phyloP scores from a whole-genome alignment of 2,888 invertebrate genomes.

The Rambutsinella grinnellia region DNA sequence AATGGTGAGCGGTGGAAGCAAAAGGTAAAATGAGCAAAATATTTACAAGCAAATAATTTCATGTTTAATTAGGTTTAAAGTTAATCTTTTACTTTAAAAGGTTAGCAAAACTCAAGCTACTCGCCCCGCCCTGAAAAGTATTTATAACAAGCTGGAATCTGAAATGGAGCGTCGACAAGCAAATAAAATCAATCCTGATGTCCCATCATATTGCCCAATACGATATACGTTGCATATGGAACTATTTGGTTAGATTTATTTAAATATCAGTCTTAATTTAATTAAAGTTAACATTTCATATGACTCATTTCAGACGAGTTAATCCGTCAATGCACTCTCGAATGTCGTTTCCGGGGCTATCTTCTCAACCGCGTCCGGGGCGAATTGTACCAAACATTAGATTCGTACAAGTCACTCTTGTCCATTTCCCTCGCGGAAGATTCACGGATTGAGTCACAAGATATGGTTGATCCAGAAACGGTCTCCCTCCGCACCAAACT shows the following conservation, averaged over 20 bases:
- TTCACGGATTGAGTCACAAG: background rate
- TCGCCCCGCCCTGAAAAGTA: conserved; percentile 16
- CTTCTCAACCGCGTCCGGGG: conserved; percentile 45
- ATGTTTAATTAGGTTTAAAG: background rate
- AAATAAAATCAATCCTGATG: conserved; percentile 19
- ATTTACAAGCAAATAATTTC: no score
- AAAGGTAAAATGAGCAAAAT: no score
- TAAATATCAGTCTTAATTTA: no score
- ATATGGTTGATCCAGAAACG: conserved; percentile 40
- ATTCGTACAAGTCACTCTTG: conserved; percentile 38
- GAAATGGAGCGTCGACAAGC: conserved; percentile 34
- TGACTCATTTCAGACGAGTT: conserved; percentile 35
- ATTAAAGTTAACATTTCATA: no score
- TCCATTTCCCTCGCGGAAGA: conserved; percentile 41
- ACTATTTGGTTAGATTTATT: conserved; percentile 46
- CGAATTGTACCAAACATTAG: conserved; percentile 45
- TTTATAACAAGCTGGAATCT: conserved; percentile 26
- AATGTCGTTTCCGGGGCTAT: conserved; percentile 35
- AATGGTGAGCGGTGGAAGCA: conserved; percentile 40
- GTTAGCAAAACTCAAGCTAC: conserved; percentile 39
- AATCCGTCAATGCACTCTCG: conserved; percentile 37
- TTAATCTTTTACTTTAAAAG: conserved; percentile 1
- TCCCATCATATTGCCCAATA: conserved; percentile 39
- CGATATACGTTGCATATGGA: conserved; percentile 50
- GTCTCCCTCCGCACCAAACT: conserved; percentile 23